Conservation (phyloP, 2,797 vertebrate species). For the Dromococcyx pavoninus region DNA sequence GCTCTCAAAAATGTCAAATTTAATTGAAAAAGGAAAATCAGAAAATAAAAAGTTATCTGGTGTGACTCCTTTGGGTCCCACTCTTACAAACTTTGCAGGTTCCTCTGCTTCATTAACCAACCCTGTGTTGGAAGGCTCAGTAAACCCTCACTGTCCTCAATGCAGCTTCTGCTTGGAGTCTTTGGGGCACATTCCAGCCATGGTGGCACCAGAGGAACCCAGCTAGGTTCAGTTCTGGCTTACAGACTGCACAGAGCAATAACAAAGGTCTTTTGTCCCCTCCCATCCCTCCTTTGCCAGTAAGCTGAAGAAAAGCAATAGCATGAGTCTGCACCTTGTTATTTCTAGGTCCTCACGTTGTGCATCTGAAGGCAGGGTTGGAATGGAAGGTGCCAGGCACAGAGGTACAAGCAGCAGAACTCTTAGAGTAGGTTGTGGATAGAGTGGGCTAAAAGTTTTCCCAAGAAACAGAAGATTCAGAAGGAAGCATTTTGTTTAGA, state of each 20-base stretch:
- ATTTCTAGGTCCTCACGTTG: neutral
- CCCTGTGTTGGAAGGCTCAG: neutral
- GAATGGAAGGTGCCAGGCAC: neutral
- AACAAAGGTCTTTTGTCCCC: neutral
- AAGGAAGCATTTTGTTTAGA: neutral
- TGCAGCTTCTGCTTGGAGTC: neutral
- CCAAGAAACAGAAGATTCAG: neutral
- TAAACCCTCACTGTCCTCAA: neutral
- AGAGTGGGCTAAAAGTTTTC: neutral
- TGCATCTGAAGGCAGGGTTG: fast-evolving
- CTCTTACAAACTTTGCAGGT: neutral
- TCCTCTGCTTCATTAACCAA: conserved; percentile 41
- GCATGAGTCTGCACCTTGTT: neutral
- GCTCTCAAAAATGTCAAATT: conserved; percentile 63
- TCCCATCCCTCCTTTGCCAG: neutral
- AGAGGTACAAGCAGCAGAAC: neutral
- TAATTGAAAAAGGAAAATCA: conserved; percentile 65
- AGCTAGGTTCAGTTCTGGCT: neutral
- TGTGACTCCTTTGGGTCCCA: conserved; percentile 17
- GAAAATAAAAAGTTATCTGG: conserved; percentile 53
- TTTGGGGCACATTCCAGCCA: neutral
- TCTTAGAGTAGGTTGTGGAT: neutral
- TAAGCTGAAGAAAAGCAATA: neutral
- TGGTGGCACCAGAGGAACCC: neutral
- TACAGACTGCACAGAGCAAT: neutral